phyloP scores from a whole-genome alignment of 2,113 vertebrate genomes.

The Scortum barcoo region DNA sequence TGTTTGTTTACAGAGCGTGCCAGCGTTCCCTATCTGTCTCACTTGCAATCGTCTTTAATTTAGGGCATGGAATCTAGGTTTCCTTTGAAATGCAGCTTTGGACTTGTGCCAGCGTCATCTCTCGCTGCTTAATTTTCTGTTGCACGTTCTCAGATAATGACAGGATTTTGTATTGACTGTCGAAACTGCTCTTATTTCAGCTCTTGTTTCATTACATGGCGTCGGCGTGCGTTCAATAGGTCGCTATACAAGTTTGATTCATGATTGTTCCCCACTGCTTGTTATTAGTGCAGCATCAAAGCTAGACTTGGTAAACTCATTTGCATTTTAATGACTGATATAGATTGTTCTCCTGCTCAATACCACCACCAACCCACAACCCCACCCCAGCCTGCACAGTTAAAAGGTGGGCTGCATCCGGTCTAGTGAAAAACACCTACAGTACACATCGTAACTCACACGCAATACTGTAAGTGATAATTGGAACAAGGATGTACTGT shows the following conservation, averaged over 20 bases:
- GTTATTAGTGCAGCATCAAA: slow-evolving; percentile 76
- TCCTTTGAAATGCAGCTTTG: slow-evolving; percentile 60
- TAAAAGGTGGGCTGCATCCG: slow-evolving; percentile 42
- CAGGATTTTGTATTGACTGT: slow-evolving; percentile 70
- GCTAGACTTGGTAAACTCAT: slow-evolving; percentile 75
- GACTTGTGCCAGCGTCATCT: slow-evolving; percentile 58
- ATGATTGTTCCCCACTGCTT: slow-evolving; percentile 73
- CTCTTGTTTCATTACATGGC: slow-evolving; percentile 75
- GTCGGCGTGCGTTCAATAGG: slow-evolving; percentile 63
- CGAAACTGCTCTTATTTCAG: slow-evolving; percentile 67
- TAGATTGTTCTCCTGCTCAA: slow-evolving; percentile 73
- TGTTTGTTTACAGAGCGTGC: slow-evolving; percentile 51
- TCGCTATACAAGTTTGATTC: slow-evolving; percentile 76
- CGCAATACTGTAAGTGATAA: slow-evolving; percentile 29
- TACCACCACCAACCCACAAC: slow-evolving; percentile 66
- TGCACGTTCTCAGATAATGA: slow-evolving; percentile 66
- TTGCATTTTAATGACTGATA: slow-evolving; percentile 82
- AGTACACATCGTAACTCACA: slow-evolving; percentile 2
- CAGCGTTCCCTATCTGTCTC: slow-evolving; percentile 13
- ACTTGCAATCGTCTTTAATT: slow-evolving; percentile 59
- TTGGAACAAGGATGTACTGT: slow-evolving; percentile 35
- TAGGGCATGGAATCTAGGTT: slow-evolving; percentile 52
- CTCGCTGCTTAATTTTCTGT: slow-evolving; percentile 59
- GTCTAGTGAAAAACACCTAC: slow-evolving; percentile 46
- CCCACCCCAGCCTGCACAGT: slow-evolving; percentile 41